These are phyloP conservation scores for Drosophila kuntzei DNA, from an alignment of 2,888 invertebrate genomes.

Conservation along the genomic window DNA sequence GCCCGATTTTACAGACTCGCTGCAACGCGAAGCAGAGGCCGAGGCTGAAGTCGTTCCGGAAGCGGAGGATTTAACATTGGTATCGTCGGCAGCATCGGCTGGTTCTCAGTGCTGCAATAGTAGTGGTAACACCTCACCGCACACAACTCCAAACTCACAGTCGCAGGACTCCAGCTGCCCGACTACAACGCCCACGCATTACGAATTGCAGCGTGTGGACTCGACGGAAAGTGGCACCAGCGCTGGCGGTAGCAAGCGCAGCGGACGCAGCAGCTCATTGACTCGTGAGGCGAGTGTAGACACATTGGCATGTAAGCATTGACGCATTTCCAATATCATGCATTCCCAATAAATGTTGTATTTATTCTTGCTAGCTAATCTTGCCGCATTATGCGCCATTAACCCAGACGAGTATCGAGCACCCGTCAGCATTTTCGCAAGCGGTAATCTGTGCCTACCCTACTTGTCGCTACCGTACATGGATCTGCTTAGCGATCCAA, in stretches of 20 bases:
- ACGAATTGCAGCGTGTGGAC: slow-evolving; percentile 83
- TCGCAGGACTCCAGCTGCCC: slow-evolving; percentile 68
- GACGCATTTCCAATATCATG: background rate
- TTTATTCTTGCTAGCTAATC: slow-evolving; percentile 64
- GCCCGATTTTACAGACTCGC: slow-evolving; percentile 87
- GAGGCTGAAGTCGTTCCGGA: slow-evolving; percentile 48
- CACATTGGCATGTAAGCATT: slow-evolving; percentile 86
- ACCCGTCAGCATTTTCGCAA: slow-evolving; percentile 94
- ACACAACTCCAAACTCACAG: slow-evolving; percentile 62
- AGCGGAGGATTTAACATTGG: slow-evolving; percentile 64
- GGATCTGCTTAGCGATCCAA: slow-evolving; percentile 94
- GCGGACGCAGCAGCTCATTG: slow-evolving; percentile 86
- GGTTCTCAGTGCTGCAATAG: slow-evolving; percentile 64
- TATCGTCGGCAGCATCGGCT: slow-evolving; percentile 72
- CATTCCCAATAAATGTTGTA: too few relatives aligned
- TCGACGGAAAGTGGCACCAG: slow-evolving; percentile 65
- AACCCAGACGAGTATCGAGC: slow-evolving; percentile 90
- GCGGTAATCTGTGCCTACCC: slow-evolving; percentile 97
- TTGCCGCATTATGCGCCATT: slow-evolving; percentile 80
- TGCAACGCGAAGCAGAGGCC: slow-evolving; percentile 68
- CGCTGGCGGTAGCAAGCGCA: slow-evolving; percentile 55
- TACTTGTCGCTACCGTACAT: slow-evolving; percentile 97
- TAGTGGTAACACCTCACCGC: slow-evolving; percentile 77
- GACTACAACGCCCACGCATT: slow-evolving; percentile 47
- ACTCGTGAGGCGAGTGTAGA: slow-evolving; percentile 90